Conservation (phyloP, 2,113 vertebrate genomes). For the Scartelaos histophorus region DNA sequence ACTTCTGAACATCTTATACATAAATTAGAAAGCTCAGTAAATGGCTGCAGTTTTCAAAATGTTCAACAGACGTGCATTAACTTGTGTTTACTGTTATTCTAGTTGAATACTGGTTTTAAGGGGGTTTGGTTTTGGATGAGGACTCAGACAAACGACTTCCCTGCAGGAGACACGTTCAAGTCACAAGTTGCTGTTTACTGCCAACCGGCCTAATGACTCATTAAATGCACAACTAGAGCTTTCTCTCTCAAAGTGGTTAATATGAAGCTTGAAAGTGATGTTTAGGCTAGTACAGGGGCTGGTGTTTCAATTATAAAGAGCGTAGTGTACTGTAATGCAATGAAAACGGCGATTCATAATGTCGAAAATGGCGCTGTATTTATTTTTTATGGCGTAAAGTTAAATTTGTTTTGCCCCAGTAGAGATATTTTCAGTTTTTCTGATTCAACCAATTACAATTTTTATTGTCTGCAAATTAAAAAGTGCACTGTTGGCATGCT, state of each 20-base stretch:
- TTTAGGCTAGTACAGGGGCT: neutral
- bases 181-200: slow-evolving; percentile 10
- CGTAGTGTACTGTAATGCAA: neutral
- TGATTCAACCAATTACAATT: too few relatives aligned
- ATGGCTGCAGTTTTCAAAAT: neutral
- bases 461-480: too few relatives aligned
- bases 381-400: too few relatives aligned
- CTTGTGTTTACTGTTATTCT: neutral
- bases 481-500: too few relatives aligned
- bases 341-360: neutral
- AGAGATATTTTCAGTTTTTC: too few relatives aligned
- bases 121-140: neutral
- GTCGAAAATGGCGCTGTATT: too few relatives aligned
- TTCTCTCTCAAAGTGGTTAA: slow-evolving; percentile 2
- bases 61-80: neutral
- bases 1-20: neutral
- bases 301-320: neutral
- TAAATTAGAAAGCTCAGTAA: neutral
- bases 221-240: neutral
- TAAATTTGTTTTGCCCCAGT: too few relatives aligned
- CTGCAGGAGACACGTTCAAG: slow-evolving; percentile 6
- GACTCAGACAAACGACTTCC: neutral
- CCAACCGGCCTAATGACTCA: slow-evolving; percentile 7
- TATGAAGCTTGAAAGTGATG: neutral
- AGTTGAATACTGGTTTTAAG: neutral